These are phyloP conservation scores for Nesidiocoris tenuis DNA, from an alignment of 2,888 invertebrate species.

Conservation along the genomic window DNA sequence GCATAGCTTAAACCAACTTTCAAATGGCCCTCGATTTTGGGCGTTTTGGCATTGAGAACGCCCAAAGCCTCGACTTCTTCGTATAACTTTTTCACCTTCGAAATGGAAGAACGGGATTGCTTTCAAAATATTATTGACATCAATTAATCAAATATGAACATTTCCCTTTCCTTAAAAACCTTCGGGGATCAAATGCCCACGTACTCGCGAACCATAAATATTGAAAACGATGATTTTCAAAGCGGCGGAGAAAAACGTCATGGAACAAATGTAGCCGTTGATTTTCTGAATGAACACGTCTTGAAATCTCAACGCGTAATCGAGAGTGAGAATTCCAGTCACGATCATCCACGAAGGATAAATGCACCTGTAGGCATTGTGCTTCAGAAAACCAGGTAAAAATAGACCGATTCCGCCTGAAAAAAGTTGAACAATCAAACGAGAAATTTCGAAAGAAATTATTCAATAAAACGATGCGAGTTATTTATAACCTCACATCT, in stretches of 20 bases:
- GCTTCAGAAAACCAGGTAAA: conserved; percentile 22
- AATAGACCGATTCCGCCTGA: conserved; percentile 17
- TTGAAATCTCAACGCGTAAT: background rate
- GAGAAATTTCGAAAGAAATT: too few species aligned
- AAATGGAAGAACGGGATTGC: too few species aligned
- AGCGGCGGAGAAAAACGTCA: conserved; percentile 30
- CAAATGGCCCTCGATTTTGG: background rate
- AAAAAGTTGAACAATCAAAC: too few species aligned
- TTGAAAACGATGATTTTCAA: conserved; percentile 6
- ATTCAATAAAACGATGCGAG: too few species aligned
- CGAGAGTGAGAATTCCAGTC: background rate
- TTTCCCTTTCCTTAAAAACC: too few species aligned
- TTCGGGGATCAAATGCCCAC: too few species aligned
- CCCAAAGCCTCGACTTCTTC: conserved; percentile 7
- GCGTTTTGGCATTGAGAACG: background rate
- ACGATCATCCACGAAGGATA: background rate
- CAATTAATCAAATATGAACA: too few species aligned
- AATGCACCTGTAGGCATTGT: background rate
- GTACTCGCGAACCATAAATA: background rate
- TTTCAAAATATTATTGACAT: too few species aligned
- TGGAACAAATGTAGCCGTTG: conserved; percentile 26
- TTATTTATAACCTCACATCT: too few species aligned
- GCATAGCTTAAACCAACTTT: background rate
- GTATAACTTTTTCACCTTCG: conserved; percentile 8
- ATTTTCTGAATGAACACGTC: conserved; percentile 10